Percentiles rank a stretch among this genome's conserved stretches.
Evolutionary conservation across 2,888 invertebrate genomes (phyloP).

Genomic region (Philaethria dido): DNA sequence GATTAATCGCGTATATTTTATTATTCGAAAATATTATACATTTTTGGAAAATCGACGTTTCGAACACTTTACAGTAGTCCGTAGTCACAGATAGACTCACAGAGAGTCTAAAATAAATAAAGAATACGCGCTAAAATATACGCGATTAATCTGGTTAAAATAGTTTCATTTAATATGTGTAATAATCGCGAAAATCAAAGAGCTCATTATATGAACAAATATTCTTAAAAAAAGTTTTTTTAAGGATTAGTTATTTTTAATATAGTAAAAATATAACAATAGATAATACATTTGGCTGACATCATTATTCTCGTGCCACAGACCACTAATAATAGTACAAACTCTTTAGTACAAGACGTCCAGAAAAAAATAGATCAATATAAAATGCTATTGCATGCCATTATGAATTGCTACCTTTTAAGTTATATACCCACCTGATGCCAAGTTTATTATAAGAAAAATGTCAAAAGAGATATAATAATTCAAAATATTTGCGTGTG

Average conservation of each 20-base stretch:
- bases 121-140: too few relatives aligned
- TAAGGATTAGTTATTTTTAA: background rate
- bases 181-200: too few relatives aligned
- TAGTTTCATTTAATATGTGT: too few relatives aligned
- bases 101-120: too few relatives aligned
- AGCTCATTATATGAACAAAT: too few relatives aligned
- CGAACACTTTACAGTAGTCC: too few relatives aligned
- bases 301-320: constrained; percentile 10
- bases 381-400: background rate
- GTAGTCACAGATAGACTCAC: too few relatives aligned
- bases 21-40: too few relatives aligned
- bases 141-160: too few relatives aligned
- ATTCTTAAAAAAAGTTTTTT: too few relatives aligned
- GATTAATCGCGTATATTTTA: too few relatives aligned
- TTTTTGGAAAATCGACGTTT: too few relatives aligned
- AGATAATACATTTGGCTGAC: background rate
- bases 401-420: background rate
- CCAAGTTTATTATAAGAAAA: constrained; percentile 16
- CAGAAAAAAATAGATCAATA: background rate
- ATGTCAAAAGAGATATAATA: constrained; percentile 35
- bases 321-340: background rate
- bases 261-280: background rate
- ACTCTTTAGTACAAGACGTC: background rate
- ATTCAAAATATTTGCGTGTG: constrained; percentile 56
- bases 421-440: constrained; percentile 7